A percentile compares a stretch with the other conserved stretches of the same genome.
These are phyloP conservation scores for Pterostichus niger DNA, from an alignment of 2,888 invertebrate genomes.

Conservation along the genomic window DNA sequence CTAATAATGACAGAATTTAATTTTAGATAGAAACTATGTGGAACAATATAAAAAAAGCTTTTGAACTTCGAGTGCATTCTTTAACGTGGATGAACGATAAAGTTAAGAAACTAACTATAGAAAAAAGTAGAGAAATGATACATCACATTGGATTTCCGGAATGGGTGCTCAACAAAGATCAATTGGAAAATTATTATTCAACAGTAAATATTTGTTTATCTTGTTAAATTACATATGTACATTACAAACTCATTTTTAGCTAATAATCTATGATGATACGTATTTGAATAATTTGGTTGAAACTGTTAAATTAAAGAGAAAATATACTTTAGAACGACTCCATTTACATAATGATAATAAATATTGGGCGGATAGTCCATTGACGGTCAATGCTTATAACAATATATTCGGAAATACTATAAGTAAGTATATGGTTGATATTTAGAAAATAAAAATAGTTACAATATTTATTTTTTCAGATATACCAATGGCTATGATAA, in stretches of 20 bases:
- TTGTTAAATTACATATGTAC: too few species aligned
- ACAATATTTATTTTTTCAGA: too few species aligned
- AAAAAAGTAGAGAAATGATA: slow-evolving; percentile 87
- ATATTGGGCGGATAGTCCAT: slow-evolving; percentile 70
- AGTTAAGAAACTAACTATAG: slow-evolving; percentile 86
- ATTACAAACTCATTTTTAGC: slow-evolving; percentile 71
- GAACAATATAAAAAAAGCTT: slow-evolving; percentile 84
- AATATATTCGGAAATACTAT: background rate
- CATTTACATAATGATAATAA: background rate
- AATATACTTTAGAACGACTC: background rate
- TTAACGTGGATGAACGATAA: slow-evolving; percentile 88
- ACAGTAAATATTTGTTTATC: slow-evolving; percentile 77
- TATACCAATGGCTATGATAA: too few species aligned
- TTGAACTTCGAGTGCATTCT: slow-evolving; percentile 82
- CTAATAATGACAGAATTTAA: background rate
- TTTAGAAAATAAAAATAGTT: background rate
- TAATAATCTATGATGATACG: slow-evolving; percentile 78
- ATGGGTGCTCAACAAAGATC: slow-evolving; percentile 84
- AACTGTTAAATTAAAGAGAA: slow-evolving; percentile 78
- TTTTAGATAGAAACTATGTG: slow-evolving; percentile 85
- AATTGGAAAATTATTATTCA: slow-evolving; percentile 84
- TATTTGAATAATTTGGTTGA: slow-evolving; percentile 83
- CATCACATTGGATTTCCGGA: slow-evolving; percentile 88
- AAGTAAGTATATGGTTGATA: background rate
- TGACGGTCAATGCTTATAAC: background rate